Conservation (phyloP, 2,888 invertebrate species). For the Zygogramma bicolorata region DNA sequence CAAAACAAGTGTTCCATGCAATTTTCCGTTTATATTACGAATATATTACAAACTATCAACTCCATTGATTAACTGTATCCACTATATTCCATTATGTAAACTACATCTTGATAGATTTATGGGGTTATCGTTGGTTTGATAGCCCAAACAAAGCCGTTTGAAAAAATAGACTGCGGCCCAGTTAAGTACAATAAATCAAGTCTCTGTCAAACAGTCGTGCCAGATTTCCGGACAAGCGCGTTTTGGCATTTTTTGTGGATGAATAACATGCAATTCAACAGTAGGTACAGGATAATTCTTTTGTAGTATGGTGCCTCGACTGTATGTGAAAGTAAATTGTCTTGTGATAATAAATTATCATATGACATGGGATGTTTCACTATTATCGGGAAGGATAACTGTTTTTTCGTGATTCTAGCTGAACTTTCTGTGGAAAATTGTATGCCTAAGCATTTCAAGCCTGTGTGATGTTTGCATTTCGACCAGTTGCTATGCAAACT, state of each 20-base stretch:
- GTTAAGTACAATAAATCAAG: neutral
- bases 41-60: too few relatives aligned
- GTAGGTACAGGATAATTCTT: neutral
- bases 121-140: neutral
- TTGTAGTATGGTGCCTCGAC: neutral
- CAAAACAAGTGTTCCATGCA: too few relatives aligned
- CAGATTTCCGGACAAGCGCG: neutral
- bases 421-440: too few relatives aligned
- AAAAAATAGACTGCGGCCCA: neutral
- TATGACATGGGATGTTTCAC: too few relatives aligned
- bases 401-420: too few relatives aligned
- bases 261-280: neutral
- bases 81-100: slow-evolving; percentile 1
- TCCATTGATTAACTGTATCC: neutral
- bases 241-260: neutral
- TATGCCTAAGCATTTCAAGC: too few relatives aligned
- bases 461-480: too few relatives aligned
- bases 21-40: too few relatives aligned
- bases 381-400: too few relatives aligned
- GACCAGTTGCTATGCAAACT: too few relatives aligned
- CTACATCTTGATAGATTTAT: neutral
- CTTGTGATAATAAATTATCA: too few relatives aligned
- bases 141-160: neutral
- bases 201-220: neutral
- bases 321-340: too few relatives aligned